Base-by-base conservation (phyloP, 2,888 invertebrate genomes). In the Perizoma affinitatum region DNA sequence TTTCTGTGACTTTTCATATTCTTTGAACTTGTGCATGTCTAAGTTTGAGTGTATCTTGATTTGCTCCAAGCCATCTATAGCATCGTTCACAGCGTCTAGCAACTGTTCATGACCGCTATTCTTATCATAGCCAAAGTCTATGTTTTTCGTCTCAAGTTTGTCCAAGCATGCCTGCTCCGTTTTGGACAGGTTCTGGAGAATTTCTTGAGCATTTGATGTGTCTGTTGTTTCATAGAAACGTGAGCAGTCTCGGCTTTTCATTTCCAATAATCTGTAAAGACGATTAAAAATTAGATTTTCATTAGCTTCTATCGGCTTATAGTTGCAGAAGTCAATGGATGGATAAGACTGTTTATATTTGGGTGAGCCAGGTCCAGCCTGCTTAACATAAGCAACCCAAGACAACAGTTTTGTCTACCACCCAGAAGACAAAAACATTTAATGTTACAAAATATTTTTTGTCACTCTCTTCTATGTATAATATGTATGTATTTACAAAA, bases 41-140 rank as follows among this genome's bases (percentile, higher is more conserved):
- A 92, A 64, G 1, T 87, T 80, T 0, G 88, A 91, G 60, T 88
- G 84, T 22, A 78, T 86, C 66, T 88, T 90, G 0, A 93, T 88
- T 10, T 85, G 74, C 35, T 86, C 86, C 1, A 93, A 66, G 0
- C 89, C 89, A 0, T 84, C 79, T 0, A 90, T 81, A 0, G 91
- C 87, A 46, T 92, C 90, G 0, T 82, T 85, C 0, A 93, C 88
- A 0, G 90, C 89, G 0, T 91, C 87, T 1, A 91, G 50, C 0
- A 93, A 63, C 55, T 91, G 86, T 47, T 84, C 79, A 54, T 90
- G 90, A 0, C 91, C 90, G 0, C 78, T 80, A 0, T 78, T 75
- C 34, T 87, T 81, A 33, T 83, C 69, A 52, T 83, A 90, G 0
- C 92, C 92, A 51, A 92, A 86, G 38, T 91, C 87, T 0, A 92